phyloP scores from a whole-genome alignment of 2,888 invertebrate genomes.

The Cheilosia impressa region DNA sequence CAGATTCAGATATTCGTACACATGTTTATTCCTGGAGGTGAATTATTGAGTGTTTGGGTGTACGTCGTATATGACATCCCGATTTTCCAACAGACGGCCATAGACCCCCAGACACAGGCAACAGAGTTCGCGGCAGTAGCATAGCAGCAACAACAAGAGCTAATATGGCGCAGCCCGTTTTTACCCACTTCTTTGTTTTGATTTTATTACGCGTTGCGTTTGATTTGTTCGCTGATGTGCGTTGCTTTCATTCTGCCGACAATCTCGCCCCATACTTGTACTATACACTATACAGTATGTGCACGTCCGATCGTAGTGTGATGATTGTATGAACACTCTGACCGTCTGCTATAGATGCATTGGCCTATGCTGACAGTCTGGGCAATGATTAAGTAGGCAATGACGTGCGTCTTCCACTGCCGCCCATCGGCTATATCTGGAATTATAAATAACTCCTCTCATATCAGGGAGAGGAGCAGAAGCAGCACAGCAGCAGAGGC shows the following conservation, averaged over 20 bases:
- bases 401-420: slow-evolving; percentile 58
- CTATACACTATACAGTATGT: neutral
- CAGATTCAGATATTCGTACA: neutral
- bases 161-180: slow-evolving; percentile 38
- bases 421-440: slow-evolving; percentile 58
- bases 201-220: slow-evolving; percentile 66
- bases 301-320: slow-evolving; percentile 26
- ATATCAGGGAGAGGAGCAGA: slow-evolving; percentile 39
- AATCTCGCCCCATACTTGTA: slow-evolving; percentile 5
- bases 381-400: slow-evolving; percentile 66
- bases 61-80: slow-evolving; percentile 27
- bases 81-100: slow-evolving; percentile 34
- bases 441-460: slow-evolving; percentile 65
- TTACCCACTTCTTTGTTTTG: slow-evolving; percentile 66
- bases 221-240: slow-evolving; percentile 67
- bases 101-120: slow-evolving; percentile 36
- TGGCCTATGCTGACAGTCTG: slow-evolving; percentile 54
- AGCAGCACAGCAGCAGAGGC: slow-evolving; percentile 25
- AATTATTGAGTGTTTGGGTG: slow-evolving; percentile 49
- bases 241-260: slow-evolving; percentile 45
- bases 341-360: slow-evolving; percentile 59
- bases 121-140: slow-evolving; percentile 34
- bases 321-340: slow-evolving; percentile 49
- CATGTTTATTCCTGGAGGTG: slow-evolving; percentile 35
- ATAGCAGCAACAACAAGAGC: slow-evolving; percentile 8